Conservation (phyloP, 2,113 vertebrate genomes). For the Petromus typicus region DNA sequence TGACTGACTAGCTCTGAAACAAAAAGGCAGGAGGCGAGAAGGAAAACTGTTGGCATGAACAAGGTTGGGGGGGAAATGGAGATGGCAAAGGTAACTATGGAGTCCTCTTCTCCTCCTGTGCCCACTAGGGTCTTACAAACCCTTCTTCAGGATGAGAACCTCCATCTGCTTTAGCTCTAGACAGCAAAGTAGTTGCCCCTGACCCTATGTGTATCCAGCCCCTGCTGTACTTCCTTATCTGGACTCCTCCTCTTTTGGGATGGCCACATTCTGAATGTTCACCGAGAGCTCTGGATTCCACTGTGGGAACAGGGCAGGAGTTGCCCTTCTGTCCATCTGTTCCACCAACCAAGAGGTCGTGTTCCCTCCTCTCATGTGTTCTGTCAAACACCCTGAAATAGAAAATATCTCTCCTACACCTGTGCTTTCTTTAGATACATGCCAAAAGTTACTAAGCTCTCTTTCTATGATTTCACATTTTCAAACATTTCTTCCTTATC, state of each 20-base stretch:
- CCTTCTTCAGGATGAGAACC: neutral
- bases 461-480: neutral
- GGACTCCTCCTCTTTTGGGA: neutral
- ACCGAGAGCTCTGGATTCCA: neutral
- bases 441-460: neutral
- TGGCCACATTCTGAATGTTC: constrained; percentile 16
- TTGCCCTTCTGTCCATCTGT: constrained; percentile 39
- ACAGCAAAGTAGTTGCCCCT: neutral
- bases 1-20: neutral
- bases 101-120: neutral
- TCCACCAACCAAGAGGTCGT: neutral
- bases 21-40: neutral
- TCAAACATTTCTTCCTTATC: neutral
- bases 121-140: neutral
- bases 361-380: constrained; percentile 21
- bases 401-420: neutral
- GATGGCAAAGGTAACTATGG: rapidly evolving
- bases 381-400: constrained; percentile 62
- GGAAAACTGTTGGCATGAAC: neutral
- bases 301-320: neutral
- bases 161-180: neutral
- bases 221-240: neutral
- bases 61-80: neutral
- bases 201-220: neutral
- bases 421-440: neutral